Evolutionary conservation across 2,888 invertebrate genomes (phyloP), one percentile per base, ranked within the genome.

Genomic region (Yponomeuta cagnagella): DNA sequence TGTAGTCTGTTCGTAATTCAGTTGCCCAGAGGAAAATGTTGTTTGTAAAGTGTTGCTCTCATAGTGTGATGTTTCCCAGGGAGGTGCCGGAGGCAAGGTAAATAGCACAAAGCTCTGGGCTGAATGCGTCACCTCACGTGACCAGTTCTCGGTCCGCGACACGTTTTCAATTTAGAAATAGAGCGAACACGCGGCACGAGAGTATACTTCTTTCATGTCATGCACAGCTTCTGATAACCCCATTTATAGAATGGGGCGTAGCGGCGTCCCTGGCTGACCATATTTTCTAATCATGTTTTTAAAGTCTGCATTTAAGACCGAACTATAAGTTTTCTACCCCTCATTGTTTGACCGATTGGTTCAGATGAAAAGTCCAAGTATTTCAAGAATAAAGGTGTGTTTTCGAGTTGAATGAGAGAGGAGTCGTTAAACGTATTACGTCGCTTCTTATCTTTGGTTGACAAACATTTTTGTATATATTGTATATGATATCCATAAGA

Each of bases 21-120:
- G 48, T 68, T 52, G 48, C 48, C 52, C 31, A 48, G 52, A 68
- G 68, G 43, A 37, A 31, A 31, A 68, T 31, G 30, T 10, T 68
- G 12, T 31, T 68, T 68, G 52, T 68, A 48, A 68, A 68, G 52
- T 71, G 66, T 64, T 71, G 68, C 48, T 71, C 70, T 73, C 68
- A 70, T 70, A 23, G 48, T 75, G 78, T 80, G 76, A 80, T 83
- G 75, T 83, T 88, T 82, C 89, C 83, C 92, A 92, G 93, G 92
- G 92, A 79, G 89, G 89, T 78, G 90, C 85, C 77, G 89, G 89
- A 78, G 87, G 83, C 80, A 92, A 92, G 92, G 92, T 92, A 92
- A 91, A 80, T 82, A 79, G 43, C 43, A 76, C 52, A 58, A 15
- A 58, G 52, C 52, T 15, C 52, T 9, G 43, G 52, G 52, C 15